Evolutionary conservation across 2,888 invertebrate genomes (phyloP).

Genomic region (Dynastes tityus): DNA sequence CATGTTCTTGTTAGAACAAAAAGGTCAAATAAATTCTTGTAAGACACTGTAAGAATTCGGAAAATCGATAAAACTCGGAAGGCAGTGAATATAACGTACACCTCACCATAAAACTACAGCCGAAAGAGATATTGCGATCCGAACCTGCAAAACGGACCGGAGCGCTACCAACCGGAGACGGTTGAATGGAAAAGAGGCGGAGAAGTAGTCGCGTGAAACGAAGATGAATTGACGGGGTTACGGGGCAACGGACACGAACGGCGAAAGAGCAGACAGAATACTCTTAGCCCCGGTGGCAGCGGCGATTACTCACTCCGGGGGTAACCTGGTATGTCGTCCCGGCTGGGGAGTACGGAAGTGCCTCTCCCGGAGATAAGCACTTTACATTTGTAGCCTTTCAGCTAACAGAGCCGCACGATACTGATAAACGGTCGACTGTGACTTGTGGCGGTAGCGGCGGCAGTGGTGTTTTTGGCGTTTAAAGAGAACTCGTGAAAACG

Average conservation of each 20-base stretch:
- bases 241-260: constrained; percentile 67
- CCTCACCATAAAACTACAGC: neutral
- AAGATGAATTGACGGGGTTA: constrained; percentile 70
- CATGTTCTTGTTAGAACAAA: too few species aligned
- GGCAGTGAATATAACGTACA: neutral
- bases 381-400: constrained; percentile 69
- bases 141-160: neutral
- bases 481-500: constrained; percentile 1
- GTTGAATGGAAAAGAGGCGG: constrained; percentile 38
- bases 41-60: too few species aligned
- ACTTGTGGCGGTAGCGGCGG: constrained; percentile 13
- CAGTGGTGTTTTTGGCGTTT: constrained; percentile 19
- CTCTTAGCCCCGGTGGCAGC: constrained; percentile 69
- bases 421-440: constrained; percentile 58
- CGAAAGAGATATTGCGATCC: constrained; percentile 17
- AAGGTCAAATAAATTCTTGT: too few species aligned
- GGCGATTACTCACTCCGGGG: constrained; percentile 67
- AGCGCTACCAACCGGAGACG: neutral
- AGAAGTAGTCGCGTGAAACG: constrained; percentile 51
- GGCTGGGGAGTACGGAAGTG: constrained; percentile 66
- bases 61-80: neutral
- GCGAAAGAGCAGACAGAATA: constrained; percentile 70
- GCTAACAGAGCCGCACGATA: constrained; percentile 61
- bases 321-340: constrained; percentile 63
- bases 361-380: constrained; percentile 68